A percentile compares a stretch with the other conserved stretches of the same genome.
Conservation (phyloP, 2,113 vertebrate species). For the Semicossyphus pulcher region DNA sequence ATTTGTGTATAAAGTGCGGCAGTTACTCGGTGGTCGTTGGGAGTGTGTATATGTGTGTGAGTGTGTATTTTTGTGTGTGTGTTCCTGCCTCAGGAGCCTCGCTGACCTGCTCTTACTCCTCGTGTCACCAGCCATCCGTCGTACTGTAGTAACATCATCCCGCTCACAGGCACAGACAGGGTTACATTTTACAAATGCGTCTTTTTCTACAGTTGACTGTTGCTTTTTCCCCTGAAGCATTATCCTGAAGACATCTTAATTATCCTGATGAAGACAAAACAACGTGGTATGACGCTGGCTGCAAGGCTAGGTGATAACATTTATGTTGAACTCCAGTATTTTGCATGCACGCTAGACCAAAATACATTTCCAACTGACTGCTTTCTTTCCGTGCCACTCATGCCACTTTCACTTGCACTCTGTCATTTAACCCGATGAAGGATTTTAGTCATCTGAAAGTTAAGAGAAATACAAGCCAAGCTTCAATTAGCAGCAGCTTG, state of each 20-base stretch:
- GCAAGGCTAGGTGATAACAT: no score
- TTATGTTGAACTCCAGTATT: no score
- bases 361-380: no score
- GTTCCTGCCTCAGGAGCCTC: conserved; percentile 63
- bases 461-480: no score
- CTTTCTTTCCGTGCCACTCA: no score
- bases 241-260: not conserved
- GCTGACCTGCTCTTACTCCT: conserved; percentile 77
- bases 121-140: conserved; percentile 69
- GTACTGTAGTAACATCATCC: conserved; percentile 41
- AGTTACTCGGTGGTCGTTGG: conserved; percentile 54
- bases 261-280: not conserved
- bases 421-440: no score
- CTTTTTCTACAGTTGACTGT: not conserved
- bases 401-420: no score
- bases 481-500: no score
- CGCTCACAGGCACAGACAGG: conserved; percentile 9
- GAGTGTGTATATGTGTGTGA: conserved; percentile 27
- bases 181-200: not conserved
- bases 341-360: no score
- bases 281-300: no score
- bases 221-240: not conserved
- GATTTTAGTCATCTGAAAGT: no score
- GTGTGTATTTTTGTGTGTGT: conserved; percentile 30
- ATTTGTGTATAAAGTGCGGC: conserved; percentile 73